These are phyloP conservation scores for Cladopsammia gracilis DNA, from an alignment of 64 coral and sea anemone genomes.

Conservation along the genomic window DNA sequence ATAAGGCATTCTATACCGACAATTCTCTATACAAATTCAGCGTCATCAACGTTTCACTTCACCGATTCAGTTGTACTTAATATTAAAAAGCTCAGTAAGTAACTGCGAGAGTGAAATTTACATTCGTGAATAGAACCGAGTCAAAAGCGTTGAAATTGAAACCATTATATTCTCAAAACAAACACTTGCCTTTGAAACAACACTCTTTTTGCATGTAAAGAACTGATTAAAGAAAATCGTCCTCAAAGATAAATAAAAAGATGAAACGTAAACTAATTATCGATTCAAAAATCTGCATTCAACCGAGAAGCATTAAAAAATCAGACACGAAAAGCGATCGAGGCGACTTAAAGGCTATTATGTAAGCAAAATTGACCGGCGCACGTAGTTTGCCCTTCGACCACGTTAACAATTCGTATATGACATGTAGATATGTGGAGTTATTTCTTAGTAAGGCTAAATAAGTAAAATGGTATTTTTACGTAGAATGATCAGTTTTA, in stretches of 20 bases:
- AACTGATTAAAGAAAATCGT: not conserved
- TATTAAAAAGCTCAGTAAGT: too few relatives aligned
- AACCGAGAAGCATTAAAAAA: not conserved
- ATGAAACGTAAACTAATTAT: constrained; percentile 2
- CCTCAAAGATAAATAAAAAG: not conserved
- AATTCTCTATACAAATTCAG: not conserved
- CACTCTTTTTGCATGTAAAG: not conserved
- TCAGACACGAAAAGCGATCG: not conserved
- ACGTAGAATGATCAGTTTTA: not conserved
- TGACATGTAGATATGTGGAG: too few relatives aligned
- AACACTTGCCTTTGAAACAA: not conserved
- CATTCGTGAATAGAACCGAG: not conserved
- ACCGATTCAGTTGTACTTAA: not conserved
- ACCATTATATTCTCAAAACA: constrained; percentile 28
- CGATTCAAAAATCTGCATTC: not conserved
- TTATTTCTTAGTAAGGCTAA: too few relatives aligned
- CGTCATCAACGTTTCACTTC: not conserved
- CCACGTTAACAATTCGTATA: too few relatives aligned
- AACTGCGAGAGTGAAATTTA: not conserved
- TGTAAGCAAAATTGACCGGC: too few relatives aligned
- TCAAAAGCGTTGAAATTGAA: constrained; percentile 13
- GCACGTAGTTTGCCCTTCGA: too few relatives aligned
- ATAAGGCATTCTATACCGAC: not conserved
- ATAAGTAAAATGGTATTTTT: too few relatives aligned
- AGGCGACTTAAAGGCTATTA: not conserved